These are phyloP conservation scores for Eueides isabella DNA, from an alignment of 1,140 invertebrate genomes.

Conservation along the genomic window DNA sequence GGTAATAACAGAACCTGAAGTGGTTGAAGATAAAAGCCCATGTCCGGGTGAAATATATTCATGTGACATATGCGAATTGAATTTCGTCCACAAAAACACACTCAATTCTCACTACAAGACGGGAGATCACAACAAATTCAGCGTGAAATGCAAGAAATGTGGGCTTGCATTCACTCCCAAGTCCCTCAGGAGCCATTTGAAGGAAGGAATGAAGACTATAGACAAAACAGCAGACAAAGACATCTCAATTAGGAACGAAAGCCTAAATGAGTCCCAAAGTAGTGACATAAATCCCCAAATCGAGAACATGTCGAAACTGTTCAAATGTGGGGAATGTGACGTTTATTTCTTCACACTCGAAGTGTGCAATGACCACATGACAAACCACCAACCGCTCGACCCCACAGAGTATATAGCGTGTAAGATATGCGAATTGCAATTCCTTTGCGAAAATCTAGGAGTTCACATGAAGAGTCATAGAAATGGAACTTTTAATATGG, in stretches of 20 bases:
- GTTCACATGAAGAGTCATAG: conserved; percentile 46
- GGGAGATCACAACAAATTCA: conserved; percentile 13
- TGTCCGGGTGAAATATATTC: conserved; percentile 5
- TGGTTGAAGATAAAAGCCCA: neutral
- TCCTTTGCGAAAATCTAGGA: conserved; percentile 44
- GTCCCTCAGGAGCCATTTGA: conserved; percentile 12
- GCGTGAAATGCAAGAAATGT: conserved; percentile 16
- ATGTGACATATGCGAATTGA: conserved; percentile 20
- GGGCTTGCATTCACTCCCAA: conserved; percentile 21
- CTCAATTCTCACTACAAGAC: neutral
- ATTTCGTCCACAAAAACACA: conserved; percentile 16
- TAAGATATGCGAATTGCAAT: conserved; percentile 51
- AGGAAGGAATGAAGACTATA: neutral
- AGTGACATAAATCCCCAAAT: neutral
- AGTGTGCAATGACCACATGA: conserved; percentile 39
- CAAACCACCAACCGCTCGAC: conserved; percentile 36
- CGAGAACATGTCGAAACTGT: conserved; percentile 24
- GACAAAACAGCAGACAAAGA: no score
- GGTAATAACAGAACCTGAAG: neutral
- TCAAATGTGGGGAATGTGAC: conserved; percentile 48
- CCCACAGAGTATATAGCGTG: conserved; percentile 50
- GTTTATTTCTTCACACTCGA: conserved; percentile 41
- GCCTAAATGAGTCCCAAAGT: neutral
- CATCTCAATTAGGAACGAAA: neutral
- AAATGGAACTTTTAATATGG: conserved; percentile 43